Evolutionary conservation across 2,113 vertebrate genomes (phyloP).

Genomic region (Lampris incognitus): DNA sequence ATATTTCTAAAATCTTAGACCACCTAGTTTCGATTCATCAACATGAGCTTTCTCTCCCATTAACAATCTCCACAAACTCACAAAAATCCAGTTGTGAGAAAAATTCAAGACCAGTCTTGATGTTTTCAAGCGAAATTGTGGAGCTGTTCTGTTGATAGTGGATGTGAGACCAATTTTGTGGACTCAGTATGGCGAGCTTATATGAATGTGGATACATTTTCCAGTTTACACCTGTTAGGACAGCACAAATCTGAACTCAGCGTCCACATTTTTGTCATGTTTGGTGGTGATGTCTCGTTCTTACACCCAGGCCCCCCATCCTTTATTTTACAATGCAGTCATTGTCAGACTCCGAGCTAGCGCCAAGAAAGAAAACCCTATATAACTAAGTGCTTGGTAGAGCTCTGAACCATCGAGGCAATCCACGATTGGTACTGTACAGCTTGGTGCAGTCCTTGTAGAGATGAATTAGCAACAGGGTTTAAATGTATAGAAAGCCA

Average conservation of each 20-base stretch:
- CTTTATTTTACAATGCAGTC: slow-evolving; percentile 54
- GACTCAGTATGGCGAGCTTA: too few species aligned
- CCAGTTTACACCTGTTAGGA: background rate
- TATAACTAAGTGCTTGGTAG: background rate
- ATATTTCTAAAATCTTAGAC: too few species aligned
- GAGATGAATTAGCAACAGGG: background rate
- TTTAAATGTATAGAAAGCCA: slow-evolving; percentile 13
- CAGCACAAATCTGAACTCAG: background rate
- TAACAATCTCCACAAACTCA: too few species aligned
- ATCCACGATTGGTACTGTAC: too few species aligned
- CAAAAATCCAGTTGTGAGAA: too few species aligned
- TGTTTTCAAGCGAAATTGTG: too few species aligned
- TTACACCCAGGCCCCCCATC: slow-evolving; percentile 47
- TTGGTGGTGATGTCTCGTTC: slow-evolving; percentile 68
- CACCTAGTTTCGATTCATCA: too few species aligned
- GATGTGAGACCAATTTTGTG: too few species aligned
- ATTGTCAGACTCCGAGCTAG: slow-evolving; percentile 55
- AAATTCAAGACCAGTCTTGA: too few species aligned
- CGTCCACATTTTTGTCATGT: slow-evolving; percentile 3
- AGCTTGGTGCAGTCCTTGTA: background rate
- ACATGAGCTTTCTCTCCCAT: too few species aligned
- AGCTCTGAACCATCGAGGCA: background rate
- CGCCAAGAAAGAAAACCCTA: background rate
- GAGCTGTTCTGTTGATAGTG: too few species aligned
- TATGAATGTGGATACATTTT: background rate